A percentile compares a stretch with the other conserved stretches of the same genome.
These are phyloP conservation scores for Centropristis striata DNA, from an alignment of 2,113 vertebrate species.

Conservation along the genomic window DNA sequence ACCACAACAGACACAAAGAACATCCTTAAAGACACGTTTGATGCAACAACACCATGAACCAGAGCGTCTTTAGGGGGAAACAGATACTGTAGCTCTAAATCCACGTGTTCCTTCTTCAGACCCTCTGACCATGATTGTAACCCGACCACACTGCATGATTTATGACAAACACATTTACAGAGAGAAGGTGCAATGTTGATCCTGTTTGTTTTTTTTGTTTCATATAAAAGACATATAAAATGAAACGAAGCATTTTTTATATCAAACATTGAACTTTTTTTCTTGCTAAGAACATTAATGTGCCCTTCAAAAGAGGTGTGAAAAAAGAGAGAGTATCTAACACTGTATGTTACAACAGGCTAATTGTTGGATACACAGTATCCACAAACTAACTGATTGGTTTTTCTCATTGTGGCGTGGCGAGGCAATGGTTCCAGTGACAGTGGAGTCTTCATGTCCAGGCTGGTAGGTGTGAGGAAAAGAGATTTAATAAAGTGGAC, in stretches of 20 bases:
- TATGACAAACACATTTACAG: constrained; percentile 51
- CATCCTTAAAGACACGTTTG: constrained; percentile 65
- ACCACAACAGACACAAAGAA: constrained; percentile 37
- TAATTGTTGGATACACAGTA: constrained; percentile 95
- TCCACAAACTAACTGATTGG: constrained; percentile 90
- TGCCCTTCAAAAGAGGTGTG: constrained; percentile 90
- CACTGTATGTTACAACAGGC: constrained; percentile 88
- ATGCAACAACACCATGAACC: constrained; percentile 42
- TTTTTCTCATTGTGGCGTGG: constrained; percentile 76
- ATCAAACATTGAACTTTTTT: constrained; percentile 89
- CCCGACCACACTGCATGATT: constrained; percentile 29
- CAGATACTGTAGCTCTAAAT: constrained; percentile 21
- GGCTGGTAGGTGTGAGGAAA: constrained; percentile 20
- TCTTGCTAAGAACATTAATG: constrained; percentile 62
- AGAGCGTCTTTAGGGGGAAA: constrained; percentile 1
- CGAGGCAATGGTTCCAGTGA: constrained; percentile 33
- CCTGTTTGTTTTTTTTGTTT: constrained; percentile 80
- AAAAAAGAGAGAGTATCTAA: constrained; percentile 86
- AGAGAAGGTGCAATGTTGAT: constrained; percentile 76
- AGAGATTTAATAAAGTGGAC: not conserved
- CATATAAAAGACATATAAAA: constrained; percentile 97
- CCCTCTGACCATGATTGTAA: constrained; percentile 56
- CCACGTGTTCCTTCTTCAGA: constrained; percentile 44
- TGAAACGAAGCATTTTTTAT: constrained; percentile 90
- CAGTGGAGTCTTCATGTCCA: constrained; percentile 29